phyloP scores from a whole-genome alignment of 2,113 vertebrate genomes.

The Plotosus lineatus region DNA sequence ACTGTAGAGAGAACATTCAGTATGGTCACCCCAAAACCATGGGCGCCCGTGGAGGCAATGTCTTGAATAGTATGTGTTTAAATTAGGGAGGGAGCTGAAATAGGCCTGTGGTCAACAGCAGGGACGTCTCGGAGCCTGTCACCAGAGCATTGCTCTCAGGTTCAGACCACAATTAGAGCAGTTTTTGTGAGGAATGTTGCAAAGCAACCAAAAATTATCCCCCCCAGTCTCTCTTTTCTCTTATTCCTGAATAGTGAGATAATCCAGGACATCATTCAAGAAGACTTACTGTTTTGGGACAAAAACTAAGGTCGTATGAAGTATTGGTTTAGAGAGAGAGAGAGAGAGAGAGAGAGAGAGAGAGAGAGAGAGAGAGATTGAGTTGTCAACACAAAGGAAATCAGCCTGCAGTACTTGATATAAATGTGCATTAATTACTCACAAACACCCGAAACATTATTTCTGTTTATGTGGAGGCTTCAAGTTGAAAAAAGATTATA shows the following conservation, averaged over 20 bases:
- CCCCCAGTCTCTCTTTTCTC: slow-evolving; percentile 27
- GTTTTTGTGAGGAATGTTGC: slow-evolving; percentile 52
- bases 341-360: slow-evolving; percentile 2
- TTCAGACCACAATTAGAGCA: slow-evolving; percentile 60
- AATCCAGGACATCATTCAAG: slow-evolving; percentile 43
- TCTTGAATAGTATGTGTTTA: slow-evolving; percentile 55
- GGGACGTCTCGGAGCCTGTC: slow-evolving; percentile 54
- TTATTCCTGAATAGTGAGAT: slow-evolving; percentile 33
- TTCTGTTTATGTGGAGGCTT: slow-evolving; percentile 16
- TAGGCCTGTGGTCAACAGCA: slow-evolving; percentile 56
- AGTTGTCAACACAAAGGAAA: slow-evolving; percentile 23
- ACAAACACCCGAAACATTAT: slow-evolving; percentile 29
- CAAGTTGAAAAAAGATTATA: background rate
- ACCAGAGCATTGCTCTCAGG: slow-evolving; percentile 54
- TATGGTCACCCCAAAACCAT: slow-evolving; percentile 41
- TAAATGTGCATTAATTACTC: slow-evolving; percentile 35
- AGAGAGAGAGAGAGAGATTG: background rate
- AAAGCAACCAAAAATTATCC: slow-evolving; percentile 49
- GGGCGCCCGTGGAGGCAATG: slow-evolving; percentile 35
- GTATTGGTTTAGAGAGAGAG: slow-evolving; percentile 17
- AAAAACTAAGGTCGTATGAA: slow-evolving; percentile 16
- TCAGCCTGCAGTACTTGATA: slow-evolving; percentile 20
- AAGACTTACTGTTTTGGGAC: slow-evolving; percentile 23
- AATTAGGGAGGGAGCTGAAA: slow-evolving; percentile 58
- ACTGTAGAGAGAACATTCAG: slow-evolving; percentile 41